Base-by-base conservation (phyloP, 2,797 vertebrate species). In the Catostomus latipinnis region DNA sequence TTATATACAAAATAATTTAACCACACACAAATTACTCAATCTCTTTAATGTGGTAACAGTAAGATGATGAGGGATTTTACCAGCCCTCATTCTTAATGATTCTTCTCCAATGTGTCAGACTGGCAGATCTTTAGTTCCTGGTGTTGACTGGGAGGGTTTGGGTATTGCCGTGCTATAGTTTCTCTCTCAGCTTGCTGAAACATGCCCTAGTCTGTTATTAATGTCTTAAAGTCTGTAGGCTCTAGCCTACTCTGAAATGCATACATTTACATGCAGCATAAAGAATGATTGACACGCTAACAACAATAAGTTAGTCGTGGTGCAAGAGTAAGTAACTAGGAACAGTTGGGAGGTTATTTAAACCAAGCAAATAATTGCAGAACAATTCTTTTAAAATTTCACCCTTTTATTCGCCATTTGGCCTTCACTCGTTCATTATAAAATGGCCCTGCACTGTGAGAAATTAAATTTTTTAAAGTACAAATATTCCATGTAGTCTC, bases 111-210 rank as follows among this genome's bases (percentile, higher is more conserved):
- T 3, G 34, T 34, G 16, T 63, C 6, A 62, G 13, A 50, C 22
- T 52, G 18, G 6, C 63, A 76, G 11, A 66, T 46, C 34, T 61
- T 66, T 56, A 48, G 52, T 43, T 67, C 14, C 11, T 22, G 0
- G 0, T 63, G 11, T 6, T 48, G 11, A 43, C 18, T 3, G 16
- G 50, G 50, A 65, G 13, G 6, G 61, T 63, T 65, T 65, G 61
- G 50, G 1, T 53, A n/a, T 61, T 49, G 45, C 18, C 43, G 54
- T 76, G 56, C 18, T 78, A 4, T 68, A 62, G 56, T 68, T 68
- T 22, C 18, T 58, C 56, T 68, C 18, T 46, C 13, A 53, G 49
- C 58, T 54, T 74, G 72, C 9, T 74, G 18, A 11, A 18, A 63
- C n/a, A 18, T 14, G 61, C 50, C 48, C 48, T 9, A 34, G 9